These are phyloP conservation scores for Apus apus DNA, from an alignment of 2,113 vertebrate genomes.

Conservation along the genomic window DNA sequence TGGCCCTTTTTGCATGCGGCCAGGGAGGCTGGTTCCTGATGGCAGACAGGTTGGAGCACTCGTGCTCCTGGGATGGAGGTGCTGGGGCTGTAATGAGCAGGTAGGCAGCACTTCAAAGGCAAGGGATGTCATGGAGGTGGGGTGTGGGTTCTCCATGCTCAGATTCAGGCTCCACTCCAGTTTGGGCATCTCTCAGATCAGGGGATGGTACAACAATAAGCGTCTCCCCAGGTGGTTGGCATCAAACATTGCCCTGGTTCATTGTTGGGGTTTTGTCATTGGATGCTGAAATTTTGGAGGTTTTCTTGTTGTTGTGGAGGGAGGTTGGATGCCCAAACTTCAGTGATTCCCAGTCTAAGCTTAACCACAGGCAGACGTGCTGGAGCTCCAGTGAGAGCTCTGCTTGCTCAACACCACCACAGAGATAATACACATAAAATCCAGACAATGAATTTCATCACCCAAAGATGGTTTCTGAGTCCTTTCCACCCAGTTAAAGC, in stretches of 20 bases:
- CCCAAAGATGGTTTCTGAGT: neutral
- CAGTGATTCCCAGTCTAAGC: neutral
- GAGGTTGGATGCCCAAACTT: neutral
- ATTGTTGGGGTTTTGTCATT: neutral
- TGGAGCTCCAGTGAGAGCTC: neutral
- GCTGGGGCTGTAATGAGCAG: slow-evolving; percentile 26
- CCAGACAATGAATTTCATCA: neutral
- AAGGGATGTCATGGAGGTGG: neutral
- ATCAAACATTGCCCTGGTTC: neutral
- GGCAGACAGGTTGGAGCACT: slow-evolving; percentile 6
- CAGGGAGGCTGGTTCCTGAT: neutral
- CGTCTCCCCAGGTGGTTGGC: rapidly evolving
- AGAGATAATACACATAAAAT: neutral
- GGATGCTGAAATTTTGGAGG: neutral
- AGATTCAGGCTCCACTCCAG: neutral
- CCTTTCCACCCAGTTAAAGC: neutral
- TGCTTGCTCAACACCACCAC: neutral
- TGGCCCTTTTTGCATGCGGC: rapidly evolving
- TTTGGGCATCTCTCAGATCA: neutral
- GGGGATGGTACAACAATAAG: neutral
- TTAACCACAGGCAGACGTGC: neutral
- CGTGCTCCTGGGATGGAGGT: neutral
- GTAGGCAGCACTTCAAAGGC: slow-evolving; percentile 41
- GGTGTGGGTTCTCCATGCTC: neutral
- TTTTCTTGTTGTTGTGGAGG: neutral